phyloP scores from a whole-genome alignment of 2,888 invertebrate species.

The Tachystola acroxantha region DNA sequence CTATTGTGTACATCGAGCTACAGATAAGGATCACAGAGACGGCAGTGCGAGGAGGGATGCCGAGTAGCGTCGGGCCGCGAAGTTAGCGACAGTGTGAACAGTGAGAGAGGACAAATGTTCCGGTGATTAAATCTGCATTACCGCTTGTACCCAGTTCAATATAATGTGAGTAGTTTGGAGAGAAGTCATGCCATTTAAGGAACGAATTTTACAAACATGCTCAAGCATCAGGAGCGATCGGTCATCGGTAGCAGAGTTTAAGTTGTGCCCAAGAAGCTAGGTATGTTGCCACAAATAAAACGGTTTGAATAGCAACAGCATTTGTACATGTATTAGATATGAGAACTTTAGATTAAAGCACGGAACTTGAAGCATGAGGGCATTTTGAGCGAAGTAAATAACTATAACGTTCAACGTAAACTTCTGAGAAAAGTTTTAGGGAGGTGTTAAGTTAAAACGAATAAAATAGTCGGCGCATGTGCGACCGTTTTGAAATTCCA shows the following conservation, averaged over 20 bases:
- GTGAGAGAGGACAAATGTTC: constrained; percentile 52
- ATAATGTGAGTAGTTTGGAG: constrained; percentile 60
- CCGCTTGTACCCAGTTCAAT: constrained; percentile 61
- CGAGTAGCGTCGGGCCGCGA: constrained; percentile 53
- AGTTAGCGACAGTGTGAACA: constrained; percentile 63
- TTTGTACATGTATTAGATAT: constrained; percentile 32
- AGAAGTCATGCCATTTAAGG: constrained; percentile 67
- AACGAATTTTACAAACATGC: constrained; percentile 70
- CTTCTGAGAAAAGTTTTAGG: constrained; percentile 34
- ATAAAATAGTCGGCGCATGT: constrained; percentile 22
- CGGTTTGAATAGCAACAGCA: constrained; percentile 20
- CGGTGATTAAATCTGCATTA: constrained; percentile 61
- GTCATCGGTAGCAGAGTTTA: constrained; percentile 54
- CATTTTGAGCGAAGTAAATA: constrained; percentile 42
- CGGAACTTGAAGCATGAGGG: constrained; percentile 31
- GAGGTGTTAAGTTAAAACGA: constrained; percentile 27
- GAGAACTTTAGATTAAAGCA: constrained; percentile 48
- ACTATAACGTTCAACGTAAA: constrained; percentile 44
- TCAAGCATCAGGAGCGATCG: constrained; percentile 70
- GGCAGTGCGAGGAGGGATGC: constrained; percentile 24
- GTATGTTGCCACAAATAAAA: constrained; percentile 21
- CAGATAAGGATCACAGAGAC: background rate
- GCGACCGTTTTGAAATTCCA: constrained; percentile 4
- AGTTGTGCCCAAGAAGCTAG: constrained; percentile 52
- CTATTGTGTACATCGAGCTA: background rate